These are phyloP conservation scores for Muscina levida DNA, from an alignment of 2,888 invertebrate genomes.

Conservation along the genomic window DNA sequence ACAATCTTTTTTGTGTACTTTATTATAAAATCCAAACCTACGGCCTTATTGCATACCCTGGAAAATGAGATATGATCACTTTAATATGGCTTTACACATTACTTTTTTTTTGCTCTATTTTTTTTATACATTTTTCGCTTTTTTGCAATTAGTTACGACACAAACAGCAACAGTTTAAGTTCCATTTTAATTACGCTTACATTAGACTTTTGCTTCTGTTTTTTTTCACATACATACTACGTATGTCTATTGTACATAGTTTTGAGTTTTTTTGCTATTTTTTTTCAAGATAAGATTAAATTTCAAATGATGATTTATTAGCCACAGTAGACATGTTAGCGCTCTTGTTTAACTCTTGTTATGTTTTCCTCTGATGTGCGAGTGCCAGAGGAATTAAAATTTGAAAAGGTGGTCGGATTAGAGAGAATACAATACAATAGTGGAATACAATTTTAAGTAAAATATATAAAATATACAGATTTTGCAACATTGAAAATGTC, in stretches of 20 bases:
- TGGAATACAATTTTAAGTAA: too few relatives aligned
- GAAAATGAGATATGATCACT: constrained; percentile 3
- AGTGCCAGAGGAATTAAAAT: not conserved
- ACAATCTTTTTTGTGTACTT: too few relatives aligned
- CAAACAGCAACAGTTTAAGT: constrained; percentile 57
- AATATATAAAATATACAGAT: too few relatives aligned
- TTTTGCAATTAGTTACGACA: constrained; percentile 59
- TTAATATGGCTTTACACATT: constrained; percentile 15
- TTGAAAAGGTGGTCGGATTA: not conserved
- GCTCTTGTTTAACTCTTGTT: constrained; percentile 38
- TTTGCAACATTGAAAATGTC: not conserved
- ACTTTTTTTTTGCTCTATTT: constrained; percentile 2
- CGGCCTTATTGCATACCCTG: too few relatives aligned
- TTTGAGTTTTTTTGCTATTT: constrained; percentile 23
- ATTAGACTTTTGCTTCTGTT: constrained; percentile 10
- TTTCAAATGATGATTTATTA: constrained; percentile 62
- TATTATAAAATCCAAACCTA: too few relatives aligned
- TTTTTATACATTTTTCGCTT: constrained; percentile 16
- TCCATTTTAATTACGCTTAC: constrained; percentile 63
- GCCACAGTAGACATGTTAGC: constrained; percentile 45
- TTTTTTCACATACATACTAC: not conserved
- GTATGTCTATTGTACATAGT: constrained; percentile 42
- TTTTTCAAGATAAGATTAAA: constrained; percentile 61
- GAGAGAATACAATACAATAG: too few relatives aligned
- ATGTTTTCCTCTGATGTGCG: too few relatives aligned